Percentiles rank a stretch among this genome's conserved stretches.
phyloP scores from a whole-genome alignment of 2,113 vertebrate genomes.

The Meleagris gallopavo region DNA sequence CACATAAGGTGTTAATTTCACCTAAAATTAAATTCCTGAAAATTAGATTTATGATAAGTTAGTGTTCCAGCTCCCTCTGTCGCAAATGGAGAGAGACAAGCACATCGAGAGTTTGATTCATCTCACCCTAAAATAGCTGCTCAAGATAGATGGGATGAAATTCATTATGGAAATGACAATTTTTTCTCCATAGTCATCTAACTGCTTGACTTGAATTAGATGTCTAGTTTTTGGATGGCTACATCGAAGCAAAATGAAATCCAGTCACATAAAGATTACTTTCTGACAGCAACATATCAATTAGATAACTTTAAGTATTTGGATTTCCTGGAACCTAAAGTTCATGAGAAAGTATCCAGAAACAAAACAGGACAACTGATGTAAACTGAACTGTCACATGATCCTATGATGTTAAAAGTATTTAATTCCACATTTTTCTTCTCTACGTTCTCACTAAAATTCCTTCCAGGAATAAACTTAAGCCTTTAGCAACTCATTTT shows the following conservation, averaged over 20 bases:
- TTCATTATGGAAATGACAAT: not conserved
- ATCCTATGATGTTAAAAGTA: not conserved
- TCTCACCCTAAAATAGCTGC: not conserved
- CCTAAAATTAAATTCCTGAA: not conserved
- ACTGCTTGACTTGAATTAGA: not conserved
- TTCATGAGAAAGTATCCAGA: not conserved
- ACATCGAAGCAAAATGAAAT: not conserved
- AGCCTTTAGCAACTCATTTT: not conserved
- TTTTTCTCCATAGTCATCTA: not conserved
- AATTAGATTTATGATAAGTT: not conserved
- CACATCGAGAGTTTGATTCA: not conserved
- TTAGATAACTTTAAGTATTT: not conserved
- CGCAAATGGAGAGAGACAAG: not conserved
- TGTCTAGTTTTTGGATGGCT: not conserved
- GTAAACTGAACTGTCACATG: not conserved
- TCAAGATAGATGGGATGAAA: not conserved
- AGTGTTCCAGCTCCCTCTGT: not conserved
- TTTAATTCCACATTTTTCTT: not conserved
- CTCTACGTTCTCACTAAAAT: not conserved
- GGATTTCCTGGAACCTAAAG: not conserved
- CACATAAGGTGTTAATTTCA: not conserved
- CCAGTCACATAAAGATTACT: not conserved
- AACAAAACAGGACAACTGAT: not conserved
- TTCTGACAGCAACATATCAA: not conserved
- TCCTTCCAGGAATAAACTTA: not conserved